A percentile compares a stretch with the other conserved stretches of the same genome.
These are phyloP conservation scores for Emmelina monodactyla DNA, from an alignment of 2,888 invertebrate species.

Conservation along the genomic window DNA sequence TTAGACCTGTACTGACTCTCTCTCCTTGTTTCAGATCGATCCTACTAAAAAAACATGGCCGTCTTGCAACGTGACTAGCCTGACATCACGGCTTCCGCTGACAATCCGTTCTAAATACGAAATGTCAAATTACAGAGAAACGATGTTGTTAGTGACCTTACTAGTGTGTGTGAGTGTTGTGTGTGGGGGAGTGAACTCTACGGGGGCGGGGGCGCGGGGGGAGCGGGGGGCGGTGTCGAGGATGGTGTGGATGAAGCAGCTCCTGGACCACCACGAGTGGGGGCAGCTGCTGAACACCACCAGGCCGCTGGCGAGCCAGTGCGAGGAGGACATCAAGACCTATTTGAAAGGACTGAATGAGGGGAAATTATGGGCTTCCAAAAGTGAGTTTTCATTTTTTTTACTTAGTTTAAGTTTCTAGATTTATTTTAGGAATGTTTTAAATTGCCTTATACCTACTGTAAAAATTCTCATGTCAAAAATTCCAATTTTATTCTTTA, in stretches of 20 bases:
- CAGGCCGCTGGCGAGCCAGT: constrained; percentile 32
- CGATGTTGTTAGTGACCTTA: constrained; percentile 35
- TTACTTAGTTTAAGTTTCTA: not conserved
- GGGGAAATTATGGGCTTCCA: constrained; percentile 79
- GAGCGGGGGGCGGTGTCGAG: constrained; percentile 40
- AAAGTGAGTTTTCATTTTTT: constrained; percentile 68
- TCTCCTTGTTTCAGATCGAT: too few relatives aligned
- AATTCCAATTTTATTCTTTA: too few relatives aligned
- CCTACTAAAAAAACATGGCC: too few relatives aligned
- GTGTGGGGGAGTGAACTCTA: constrained; percentile 41
- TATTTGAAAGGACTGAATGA: constrained; percentile 66
- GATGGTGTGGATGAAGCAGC: constrained; percentile 70
- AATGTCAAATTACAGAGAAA: too few relatives aligned
- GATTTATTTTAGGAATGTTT: too few relatives aligned
- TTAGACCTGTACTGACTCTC: too few relatives aligned
- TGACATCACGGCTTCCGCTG: too few relatives aligned
- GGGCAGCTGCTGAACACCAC: constrained; percentile 45
- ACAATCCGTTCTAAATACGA: too few relatives aligned
- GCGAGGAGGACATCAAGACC: constrained; percentile 66
- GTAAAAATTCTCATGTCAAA: too few relatives aligned
- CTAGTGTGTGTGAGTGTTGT: constrained; percentile 51
- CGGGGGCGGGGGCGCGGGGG: constrained; percentile 13
- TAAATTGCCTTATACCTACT: too few relatives aligned
- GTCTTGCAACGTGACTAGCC: constrained; percentile 4
- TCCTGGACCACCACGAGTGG: constrained; percentile 74